phyloP scores from a whole-genome alignment of 2,797 vertebrate species.

The Delichon dasypus region DNA sequence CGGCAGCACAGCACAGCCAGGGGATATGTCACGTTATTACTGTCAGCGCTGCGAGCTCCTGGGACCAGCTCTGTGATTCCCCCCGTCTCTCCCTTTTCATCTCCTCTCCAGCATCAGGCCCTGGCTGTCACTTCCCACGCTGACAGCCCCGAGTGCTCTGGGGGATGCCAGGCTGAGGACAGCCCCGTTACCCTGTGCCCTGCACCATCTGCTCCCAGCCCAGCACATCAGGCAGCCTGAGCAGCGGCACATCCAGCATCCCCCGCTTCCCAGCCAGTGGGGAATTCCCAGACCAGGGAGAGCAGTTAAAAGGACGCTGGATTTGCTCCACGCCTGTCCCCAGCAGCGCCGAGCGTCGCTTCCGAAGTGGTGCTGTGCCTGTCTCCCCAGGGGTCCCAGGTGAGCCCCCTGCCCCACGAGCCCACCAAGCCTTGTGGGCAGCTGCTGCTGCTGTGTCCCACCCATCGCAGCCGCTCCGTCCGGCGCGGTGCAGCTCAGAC shows the following conservation, averaged over 20 bases:
- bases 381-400: rapidly evolving
- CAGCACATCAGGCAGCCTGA: neutral
- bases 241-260: neutral
- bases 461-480: neutral
- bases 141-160: neutral
- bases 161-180: neutral
- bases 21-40: rapidly evolving
- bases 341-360: neutral
- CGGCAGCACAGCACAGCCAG: neutral
- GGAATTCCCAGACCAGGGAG: neutral
- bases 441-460: rapidly evolving
- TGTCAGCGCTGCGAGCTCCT: neutral
- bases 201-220: slow-evolving; percentile 47
- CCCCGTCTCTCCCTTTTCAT: neutral
- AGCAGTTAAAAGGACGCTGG: neutral
- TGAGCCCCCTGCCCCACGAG: rapidly evolving
- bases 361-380: neutral
- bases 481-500: rapidly evolving
- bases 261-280: neutral
- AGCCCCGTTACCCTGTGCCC: slow-evolving; percentile 51
- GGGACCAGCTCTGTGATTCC: neutral
- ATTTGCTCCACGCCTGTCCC: neutral
- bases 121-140: neutral
- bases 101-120: neutral
- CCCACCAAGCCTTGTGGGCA: neutral